Evolutionary conservation across 2,113 vertebrate genomes (phyloP).

Genomic region (Diadophis punctatus): DNA sequence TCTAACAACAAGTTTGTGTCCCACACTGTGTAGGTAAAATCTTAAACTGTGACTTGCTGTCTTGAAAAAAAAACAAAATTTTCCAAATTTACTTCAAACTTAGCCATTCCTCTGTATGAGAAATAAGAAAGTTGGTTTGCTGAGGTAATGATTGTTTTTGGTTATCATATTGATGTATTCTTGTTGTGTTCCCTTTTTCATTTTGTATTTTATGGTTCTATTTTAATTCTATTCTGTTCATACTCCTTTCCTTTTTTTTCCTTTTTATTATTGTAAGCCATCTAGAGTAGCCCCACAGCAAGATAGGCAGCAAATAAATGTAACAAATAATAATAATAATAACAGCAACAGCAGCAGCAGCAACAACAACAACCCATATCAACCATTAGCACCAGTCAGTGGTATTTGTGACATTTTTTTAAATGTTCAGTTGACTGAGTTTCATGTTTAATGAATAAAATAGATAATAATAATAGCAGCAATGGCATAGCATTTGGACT

Average conservation of each 20-base stretch:
- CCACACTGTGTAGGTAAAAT: not conserved
- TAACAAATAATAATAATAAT: not conserved
- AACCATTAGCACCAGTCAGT: too few species aligned
- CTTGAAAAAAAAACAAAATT: not conserved
- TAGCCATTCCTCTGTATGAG: not conserved
- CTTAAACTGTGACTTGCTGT: not conserved
- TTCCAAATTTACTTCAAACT: not conserved
- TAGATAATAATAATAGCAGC: too few species aligned
- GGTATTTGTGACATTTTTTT: too few species aligned
- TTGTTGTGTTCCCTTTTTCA: not conserved
- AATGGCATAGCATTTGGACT: too few species aligned
- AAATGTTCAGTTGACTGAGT: too few species aligned
- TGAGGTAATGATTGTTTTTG: not conserved
- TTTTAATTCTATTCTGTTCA: not conserved
- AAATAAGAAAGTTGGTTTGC: not conserved
- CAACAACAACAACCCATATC: too few species aligned
- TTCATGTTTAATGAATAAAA: too few species aligned
- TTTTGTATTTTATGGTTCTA: not conserved
- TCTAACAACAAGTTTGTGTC: not conserved
- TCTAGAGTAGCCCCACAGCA: not conserved
- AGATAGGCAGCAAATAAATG: not conserved
- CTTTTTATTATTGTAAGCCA: not conserved
- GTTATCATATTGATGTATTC: not conserved
- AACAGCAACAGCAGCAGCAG: too few species aligned
- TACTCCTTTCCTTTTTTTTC: not conserved